Conservation (phyloP, 30 jellyfish, hydroid and myxozoan genomes). For the Sanderia malayensis region DNA sequence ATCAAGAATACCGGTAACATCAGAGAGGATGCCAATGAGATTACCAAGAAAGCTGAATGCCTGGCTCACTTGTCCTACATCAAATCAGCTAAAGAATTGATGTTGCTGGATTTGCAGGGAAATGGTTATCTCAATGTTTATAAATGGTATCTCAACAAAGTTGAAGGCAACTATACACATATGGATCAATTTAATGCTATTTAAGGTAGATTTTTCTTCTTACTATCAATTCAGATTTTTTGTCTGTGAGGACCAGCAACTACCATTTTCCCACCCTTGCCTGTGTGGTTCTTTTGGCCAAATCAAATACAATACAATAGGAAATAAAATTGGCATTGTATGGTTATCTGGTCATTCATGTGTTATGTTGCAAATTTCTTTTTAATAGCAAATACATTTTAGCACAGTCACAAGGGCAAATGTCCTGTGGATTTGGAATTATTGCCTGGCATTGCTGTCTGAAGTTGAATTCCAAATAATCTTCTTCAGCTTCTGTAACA, state of each 20-base stretch:
- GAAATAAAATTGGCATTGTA: neutral
- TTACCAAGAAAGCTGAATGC: neutral
- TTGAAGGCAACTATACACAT: neutral
- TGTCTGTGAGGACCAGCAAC: slow-evolving; percentile 3
- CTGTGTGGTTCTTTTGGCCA: slow-evolving; percentile 5
- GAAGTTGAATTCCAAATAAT: slow-evolving; percentile 4
- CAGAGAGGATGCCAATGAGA: neutral
- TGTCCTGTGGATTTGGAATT: neutral
- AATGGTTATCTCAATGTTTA: neutral
- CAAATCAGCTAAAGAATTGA: neutral
- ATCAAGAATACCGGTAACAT: slow-evolving; percentile 1
- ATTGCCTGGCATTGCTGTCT: neutral
- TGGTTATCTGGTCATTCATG: slow-evolving; percentile 3
- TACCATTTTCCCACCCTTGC: slow-evolving; percentile 3
- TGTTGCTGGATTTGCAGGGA: slow-evolving; percentile 12
- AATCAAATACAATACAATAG: neutral
- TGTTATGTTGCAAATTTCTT: neutral
- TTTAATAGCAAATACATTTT: neutral
- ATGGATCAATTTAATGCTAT: neutral
- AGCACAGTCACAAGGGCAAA: slow-evolving; percentile 1
- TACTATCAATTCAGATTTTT: neutral
- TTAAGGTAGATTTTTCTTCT: neutral
- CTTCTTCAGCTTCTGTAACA: slow-evolving; percentile 8
- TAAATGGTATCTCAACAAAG: neutral
- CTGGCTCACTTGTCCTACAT: neutral